Percentiles rank a stretch among this genome's conserved stretches.
These are phyloP conservation scores for Phyto melanocephala DNA, from an alignment of 2,888 invertebrate genomes.

Conservation along the genomic window DNA sequence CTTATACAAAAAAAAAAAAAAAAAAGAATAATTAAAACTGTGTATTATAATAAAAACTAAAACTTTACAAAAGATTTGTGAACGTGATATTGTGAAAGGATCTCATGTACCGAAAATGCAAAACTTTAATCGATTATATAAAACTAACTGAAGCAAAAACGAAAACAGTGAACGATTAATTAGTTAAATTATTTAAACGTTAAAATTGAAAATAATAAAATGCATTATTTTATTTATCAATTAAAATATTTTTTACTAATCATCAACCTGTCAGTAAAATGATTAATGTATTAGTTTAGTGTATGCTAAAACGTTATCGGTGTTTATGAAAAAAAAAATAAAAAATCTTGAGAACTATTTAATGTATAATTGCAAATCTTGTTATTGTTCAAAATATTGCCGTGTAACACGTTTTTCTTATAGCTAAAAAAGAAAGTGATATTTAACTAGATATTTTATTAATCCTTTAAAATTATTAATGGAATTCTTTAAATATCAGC, in stretches of 20 bases:
- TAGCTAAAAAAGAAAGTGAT: no score
- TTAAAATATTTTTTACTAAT: neutral
- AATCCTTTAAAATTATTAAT: no score
- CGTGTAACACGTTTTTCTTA: no score
- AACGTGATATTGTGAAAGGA: neutral
- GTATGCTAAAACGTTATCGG: neutral
- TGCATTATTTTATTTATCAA: neutral
- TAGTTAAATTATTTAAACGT: neutral
- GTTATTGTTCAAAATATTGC: no score
- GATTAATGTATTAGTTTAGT: conserved; percentile 12
- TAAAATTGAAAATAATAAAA: conserved; percentile 5
- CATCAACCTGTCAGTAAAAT: neutral
- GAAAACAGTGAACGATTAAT: neutral
- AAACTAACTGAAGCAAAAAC: neutral
- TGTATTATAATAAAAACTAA: neutral
- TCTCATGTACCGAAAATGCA: neutral
- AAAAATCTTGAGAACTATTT: no score
- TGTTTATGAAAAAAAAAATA: no score
- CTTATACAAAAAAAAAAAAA: conserved; percentile 16
- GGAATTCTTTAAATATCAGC: no score
- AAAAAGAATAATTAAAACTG: conserved; percentile 10
- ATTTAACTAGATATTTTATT: no score
- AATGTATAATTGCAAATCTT: no score
- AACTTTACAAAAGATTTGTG: neutral
- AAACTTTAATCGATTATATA: neutral